Base-by-base conservation (phyloP, 2,113 vertebrate genomes). In the Vulpes vulpes region DNA sequence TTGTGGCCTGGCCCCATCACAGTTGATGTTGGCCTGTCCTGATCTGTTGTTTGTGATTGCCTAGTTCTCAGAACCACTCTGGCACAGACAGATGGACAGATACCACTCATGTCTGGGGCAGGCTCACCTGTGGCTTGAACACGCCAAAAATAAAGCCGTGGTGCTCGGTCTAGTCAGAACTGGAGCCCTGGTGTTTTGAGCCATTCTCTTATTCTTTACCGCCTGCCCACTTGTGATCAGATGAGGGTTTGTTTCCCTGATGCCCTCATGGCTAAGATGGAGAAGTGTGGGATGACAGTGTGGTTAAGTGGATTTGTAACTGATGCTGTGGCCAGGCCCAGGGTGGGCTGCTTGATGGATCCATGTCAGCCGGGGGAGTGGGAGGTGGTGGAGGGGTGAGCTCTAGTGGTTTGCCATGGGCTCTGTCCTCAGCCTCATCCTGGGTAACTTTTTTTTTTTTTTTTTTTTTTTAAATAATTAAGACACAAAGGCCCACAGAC, bases 11-110 rank as follows among this genome's bases (percentile, higher is more conserved):
- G 76, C 67, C 64, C 57, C 4, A 2, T 81, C 73, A 67, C 78
- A 71, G 55, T n/a, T 59, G 32, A 74, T 5, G 51, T 64, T 43
- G 86, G 81, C 96, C 53, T 53, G 22, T 67, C 78, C n/a, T 23
- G 79, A 0, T 91, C 64, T 89, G 79, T n/a, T 14, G 55, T 79
- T 79, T 59, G 1, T 53, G 89, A 88, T 16, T 95, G 90, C 65
- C 94, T 67, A 53, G 55, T 53, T 67, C 78, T 89, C 38, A 96
- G 65, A 80, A 76, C 79, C 57, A 22, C 95, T 89, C 87, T 97
- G 95, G 94, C 97, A 95, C 22, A 86, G 97, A 95, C 82, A 86
- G 92, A 97, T 94, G 94, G 92, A 97, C 87, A 92, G 86, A 96
- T 23, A 95, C 64, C 53, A 65, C 74, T 27, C 14, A 23, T 96